phyloP scores from a whole-genome alignment of 1,140 invertebrate genomes.

The Heliconius hermathena region DNA sequence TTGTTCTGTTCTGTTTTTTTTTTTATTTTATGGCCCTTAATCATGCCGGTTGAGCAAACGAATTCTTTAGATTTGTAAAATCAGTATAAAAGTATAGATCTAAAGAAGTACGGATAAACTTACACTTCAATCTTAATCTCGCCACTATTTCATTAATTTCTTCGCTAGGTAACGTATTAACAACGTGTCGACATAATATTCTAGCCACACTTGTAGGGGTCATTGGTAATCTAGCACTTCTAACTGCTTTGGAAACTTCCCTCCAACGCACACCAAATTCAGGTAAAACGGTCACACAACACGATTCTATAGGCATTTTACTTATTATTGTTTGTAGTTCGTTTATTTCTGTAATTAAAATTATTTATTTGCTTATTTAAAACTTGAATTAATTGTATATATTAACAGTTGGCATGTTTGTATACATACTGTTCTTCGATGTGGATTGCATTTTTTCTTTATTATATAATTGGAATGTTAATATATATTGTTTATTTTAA shows the following conservation, averaged over 20 bases:
- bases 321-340: conserved; percentile 59
- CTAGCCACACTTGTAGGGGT: conserved; percentile 54
- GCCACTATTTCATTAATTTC: conserved; percentile 60
- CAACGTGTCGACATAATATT: conserved; percentile 52
- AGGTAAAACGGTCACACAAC: conserved; percentile 48
- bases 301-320: conserved; percentile 56
- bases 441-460: conserved; percentile 22
- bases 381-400: neutral
- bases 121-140: conserved; percentile 56
- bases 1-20: neutral
- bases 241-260: conserved; percentile 51
- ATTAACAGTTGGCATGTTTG: neutral
- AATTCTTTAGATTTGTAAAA: too few relatives aligned
- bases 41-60: too few relatives aligned
- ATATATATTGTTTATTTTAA: neutral
- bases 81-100: too few relatives aligned
- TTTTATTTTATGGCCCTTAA: neutral
- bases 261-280: conserved; percentile 64
- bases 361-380: neutral
- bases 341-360: conserved; percentile 48
- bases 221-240: conserved; percentile 61
- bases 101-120: conserved; percentile 22
- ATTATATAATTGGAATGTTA: neutral
- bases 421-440: conserved; percentile 29
- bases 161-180: conserved; percentile 40